Conservation (phyloP, 1,140 invertebrate species). For the Solen grandis region DNA sequence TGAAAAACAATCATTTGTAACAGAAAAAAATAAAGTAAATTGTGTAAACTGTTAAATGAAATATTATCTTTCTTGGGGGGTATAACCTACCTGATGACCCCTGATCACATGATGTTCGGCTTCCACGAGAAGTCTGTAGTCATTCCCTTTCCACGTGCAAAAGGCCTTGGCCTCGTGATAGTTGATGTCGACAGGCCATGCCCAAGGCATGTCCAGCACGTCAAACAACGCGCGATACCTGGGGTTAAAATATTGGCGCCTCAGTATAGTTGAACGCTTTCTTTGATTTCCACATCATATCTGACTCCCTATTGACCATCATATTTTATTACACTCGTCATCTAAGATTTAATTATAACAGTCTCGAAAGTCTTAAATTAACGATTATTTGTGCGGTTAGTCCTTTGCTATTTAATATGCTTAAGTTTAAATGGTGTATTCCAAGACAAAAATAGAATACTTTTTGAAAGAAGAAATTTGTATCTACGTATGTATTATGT, state of each 20-base stretch:
- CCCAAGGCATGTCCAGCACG: constrained; percentile 74
- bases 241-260: neutral
- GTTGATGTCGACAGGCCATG: constrained; percentile 80
- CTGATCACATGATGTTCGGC: constrained; percentile 77
- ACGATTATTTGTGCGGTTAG: neutral
- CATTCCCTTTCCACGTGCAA: constrained; percentile 77
- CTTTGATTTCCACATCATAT: neutral
- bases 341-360: neutral
- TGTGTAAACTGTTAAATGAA: neutral
- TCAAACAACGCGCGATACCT: constrained; percentile 80
- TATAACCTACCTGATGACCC: constrained; percentile 66
- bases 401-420: too few relatives aligned
- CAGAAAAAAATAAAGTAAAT: neutral
- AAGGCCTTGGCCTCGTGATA: constrained; percentile 80
- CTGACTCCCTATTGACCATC: neutral
- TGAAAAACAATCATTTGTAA: neutral
- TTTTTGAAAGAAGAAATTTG: too few relatives aligned
- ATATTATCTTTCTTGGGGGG: neutral
- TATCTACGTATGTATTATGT: too few relatives aligned
- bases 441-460: too few relatives aligned
- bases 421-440: too few relatives aligned
- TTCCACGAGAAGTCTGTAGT: constrained; percentile 75
- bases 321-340: neutral
- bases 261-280: neutral
- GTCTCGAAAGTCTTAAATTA: neutral